Evolutionary conservation across 2,113 vertebrate species (phyloP), one percentile per base, ranked within the genome.

Genomic region (Aythya baeri): DNA sequence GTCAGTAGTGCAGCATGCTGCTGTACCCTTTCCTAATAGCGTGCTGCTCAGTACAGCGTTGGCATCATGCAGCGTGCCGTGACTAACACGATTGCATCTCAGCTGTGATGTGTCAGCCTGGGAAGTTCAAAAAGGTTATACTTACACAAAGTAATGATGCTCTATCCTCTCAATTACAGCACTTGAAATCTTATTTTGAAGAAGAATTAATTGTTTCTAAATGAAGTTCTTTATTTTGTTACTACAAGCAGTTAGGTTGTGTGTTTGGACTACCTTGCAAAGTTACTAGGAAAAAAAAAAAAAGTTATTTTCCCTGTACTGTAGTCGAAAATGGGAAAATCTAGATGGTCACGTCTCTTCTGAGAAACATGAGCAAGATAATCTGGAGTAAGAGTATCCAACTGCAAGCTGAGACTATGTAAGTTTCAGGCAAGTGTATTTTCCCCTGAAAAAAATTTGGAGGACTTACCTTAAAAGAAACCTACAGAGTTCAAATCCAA

Each of bases 101-200:
- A 68, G 73, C 89, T 91, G 91, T 32, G 61, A 52, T 85, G 74
- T 57, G 36, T 62, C 94, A 88, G 92, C 95, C 92, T 87, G 85
- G 89, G 72, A 89, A 83, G 93, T 88, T 93, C 94, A 84, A 43
- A 94, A 95, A 88, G 88, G 71, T 90, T 84, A 66, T 43, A 46
- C 50, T 78, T 31, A 16, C 74, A 85, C 38, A 89, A 86, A 88
- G 44, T 52, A 18, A 8, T 13, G 85, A 8, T 80, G 26, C 29
- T 76, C 68, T n/a, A 3, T 14, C 68, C 68, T 75, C 90, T 86
- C 65, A 31, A 15, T 86, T 83, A 20, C 43, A 1, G 0, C 14
- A 27, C 88, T 82, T 82, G 38, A 75, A 83, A 83, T 77, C 61
- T 38, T 83, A 27, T n/a, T 63, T 31, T 59, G 54, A 67, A 68